Evolutionary conservation across 2,888 invertebrate genomes (phyloP), one percentile per base, ranked within the genome.

Genomic region (Synergus gifuensis): DNA sequence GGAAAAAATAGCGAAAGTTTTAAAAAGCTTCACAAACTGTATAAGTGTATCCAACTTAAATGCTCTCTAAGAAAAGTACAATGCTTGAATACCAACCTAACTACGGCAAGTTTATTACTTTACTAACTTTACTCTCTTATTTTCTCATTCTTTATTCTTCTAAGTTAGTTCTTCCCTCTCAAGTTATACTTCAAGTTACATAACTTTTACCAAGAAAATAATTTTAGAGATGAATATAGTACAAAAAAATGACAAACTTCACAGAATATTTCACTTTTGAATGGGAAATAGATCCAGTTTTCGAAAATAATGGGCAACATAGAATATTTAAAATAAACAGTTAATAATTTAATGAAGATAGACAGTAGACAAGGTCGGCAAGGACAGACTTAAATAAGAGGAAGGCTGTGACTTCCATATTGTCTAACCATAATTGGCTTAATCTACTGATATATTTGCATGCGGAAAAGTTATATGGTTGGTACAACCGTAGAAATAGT

Each of bases 1-100:
- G 73, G 54, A 73, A 73, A 73, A 73, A 73, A 73, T 73, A 73
- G 73, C 54, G 73, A 73, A 73, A 73, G 73, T 73, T 73, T 73
- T 73, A 73, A 73, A 73, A 73, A 54, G 49, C 73, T 73, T 54
- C 73, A 54, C 73, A 73, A 73, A 73, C 73, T 73, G 73, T 49
- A 54, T 54, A 73, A 73, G 73, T 73, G 54, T 73, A 73, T 73
- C 73, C 73, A 73, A 73, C 49, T 73, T 73, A 54, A 73, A 54
- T 73, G 73, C 49, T 54, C 73, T 73, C 49, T 54, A 73, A 73
- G 73, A 73, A 73, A 73, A 73, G 73, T 73, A 73, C 73, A 73
- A 73, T 73, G 73, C 49, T 73, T 73, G 73, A 73, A 73, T 73
- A 73, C 73, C 73, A 73, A 73, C 73, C 73, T 73, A 73, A 73